Evolutionary conservation across 1,140 invertebrate species (phyloP), one percentile per base, ranked within the genome.

Genomic region (Leucophenga varia): DNA sequence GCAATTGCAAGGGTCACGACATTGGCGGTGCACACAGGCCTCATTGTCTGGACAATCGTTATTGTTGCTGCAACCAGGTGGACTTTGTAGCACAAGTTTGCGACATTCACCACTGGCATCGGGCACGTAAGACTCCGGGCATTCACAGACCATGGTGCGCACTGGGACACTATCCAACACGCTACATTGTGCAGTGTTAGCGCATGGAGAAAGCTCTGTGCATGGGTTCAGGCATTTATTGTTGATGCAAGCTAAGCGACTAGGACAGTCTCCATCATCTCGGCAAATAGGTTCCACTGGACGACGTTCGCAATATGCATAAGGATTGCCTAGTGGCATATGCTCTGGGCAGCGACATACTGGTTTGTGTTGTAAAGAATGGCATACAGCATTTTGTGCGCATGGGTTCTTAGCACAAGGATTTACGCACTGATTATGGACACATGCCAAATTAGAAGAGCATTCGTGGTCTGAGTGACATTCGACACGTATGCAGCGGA

Each of bases 1-100:
- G 68, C 92, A 95, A 63, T 88, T 87, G 63, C 91, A 95, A 3
- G 91, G 90, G 54, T 91, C 88, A 47, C 88, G 81, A 64, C 93
- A 95, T 46, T 89, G 83, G 61, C 89, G 79, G 59, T 93, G 91
- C 22, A 93, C 82, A 61, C 92, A 95, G 1, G 90, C 86, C 68
- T 93, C 86, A 36, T 83, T 80, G 22, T 81, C 81, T 1, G 79
- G 76, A 73, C 92, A 95, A 49, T 95, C 90, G 42, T 82, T 78
- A 69, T 95, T 89, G 4, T 80, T 77, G 5, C 81, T 83, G 61
- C 92, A 95, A 20, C 89, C 90, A 47, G 80, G 83, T 53, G 81
- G 81, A 55, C 80, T 79, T 55, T 84, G 79, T 36, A 90, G 68
- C 59, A 87, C 77, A 22, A 89, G 81, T 65, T 85, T 79, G 57